These are phyloP conservation scores for Epinotia nisella DNA, from an alignment of 2,888 invertebrate genomes.

Conservation along the genomic window DNA sequence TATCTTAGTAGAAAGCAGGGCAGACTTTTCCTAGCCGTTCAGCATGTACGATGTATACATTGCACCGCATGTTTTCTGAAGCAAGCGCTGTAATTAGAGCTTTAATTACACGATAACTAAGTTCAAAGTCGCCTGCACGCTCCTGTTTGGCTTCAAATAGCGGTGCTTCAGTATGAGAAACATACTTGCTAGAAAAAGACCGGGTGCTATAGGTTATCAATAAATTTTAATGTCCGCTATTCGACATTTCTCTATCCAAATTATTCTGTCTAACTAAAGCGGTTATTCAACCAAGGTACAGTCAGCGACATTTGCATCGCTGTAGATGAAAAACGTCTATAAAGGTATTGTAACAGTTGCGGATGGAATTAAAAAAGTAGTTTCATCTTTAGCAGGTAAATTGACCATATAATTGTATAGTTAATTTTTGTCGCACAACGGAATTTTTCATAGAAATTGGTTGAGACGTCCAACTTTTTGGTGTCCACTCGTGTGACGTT, in stretches of 20 bases:
- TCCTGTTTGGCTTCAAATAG: constrained; percentile 1
- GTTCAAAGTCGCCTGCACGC: not conserved
- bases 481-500: not conserved
- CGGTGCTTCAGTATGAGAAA: not conserved
- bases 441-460: not conserved
- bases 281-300: too few relatives aligned
- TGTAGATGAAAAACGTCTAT: too few relatives aligned
- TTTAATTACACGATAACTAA: not conserved
- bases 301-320: too few relatives aligned
- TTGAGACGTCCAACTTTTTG: not conserved
- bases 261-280: too few relatives aligned
- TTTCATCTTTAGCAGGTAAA: too few relatives aligned
- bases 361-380: too few relatives aligned
- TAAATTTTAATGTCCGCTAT: not conserved
- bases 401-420: not conserved
- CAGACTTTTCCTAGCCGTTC: not conserved
- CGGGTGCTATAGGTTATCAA: not conserved
- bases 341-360: too few relatives aligned
- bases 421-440: not conserved
- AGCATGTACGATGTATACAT: not conserved
- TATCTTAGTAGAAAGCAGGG: constrained; percentile 1
- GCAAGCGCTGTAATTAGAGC: constrained; percentile 4
- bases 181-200: not conserved
- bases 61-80: constrained; percentile 4
- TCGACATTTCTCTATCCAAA: too few relatives aligned